These are phyloP conservation scores for Raja brachyura DNA, from an alignment of 2,113 vertebrate genomes.

Conservation along the genomic window DNA sequence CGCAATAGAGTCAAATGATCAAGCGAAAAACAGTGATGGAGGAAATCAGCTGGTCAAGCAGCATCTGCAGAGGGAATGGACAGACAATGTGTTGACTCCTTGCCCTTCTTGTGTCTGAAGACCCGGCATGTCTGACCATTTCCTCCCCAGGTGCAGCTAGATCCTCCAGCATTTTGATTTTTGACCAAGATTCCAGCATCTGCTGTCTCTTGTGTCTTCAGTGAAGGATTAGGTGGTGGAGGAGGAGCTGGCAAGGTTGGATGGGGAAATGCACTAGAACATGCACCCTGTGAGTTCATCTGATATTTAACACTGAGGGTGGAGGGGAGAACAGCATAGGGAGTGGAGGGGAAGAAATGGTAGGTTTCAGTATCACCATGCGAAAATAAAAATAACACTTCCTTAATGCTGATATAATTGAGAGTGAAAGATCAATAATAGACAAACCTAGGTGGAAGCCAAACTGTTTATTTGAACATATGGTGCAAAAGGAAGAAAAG, in stretches of 20 bases:
- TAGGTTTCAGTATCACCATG: not conserved
- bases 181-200: too few relatives aligned
- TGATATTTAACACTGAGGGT: not conserved
- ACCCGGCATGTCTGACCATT: too few relatives aligned
- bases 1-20: too few relatives aligned
- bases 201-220: too few relatives aligned
- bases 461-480: slow-evolving; percentile 37
- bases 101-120: too few relatives aligned
- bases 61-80: too few relatives aligned
- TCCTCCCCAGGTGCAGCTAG: too few relatives aligned
- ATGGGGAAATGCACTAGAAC: not conserved
- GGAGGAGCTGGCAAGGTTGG: not conserved
- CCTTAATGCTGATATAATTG: not conserved
- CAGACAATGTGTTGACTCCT: too few relatives aligned
- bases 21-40: too few relatives aligned
- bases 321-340: not conserved
- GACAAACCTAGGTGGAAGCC: slow-evolving; percentile 18
- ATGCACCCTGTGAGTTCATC: not conserved
- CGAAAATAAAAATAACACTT: not conserved
- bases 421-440: slow-evolving; percentile 22
- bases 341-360: not conserved
- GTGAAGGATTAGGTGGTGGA: not conserved
- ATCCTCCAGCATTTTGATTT: too few relatives aligned
- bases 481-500: slow-evolving; percentile 25
- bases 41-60: too few relatives aligned